A percentile compares a stretch with the other conserved stretches of the same genome.
Evolutionary conservation across 2,797 vertebrate genomes (phyloP).

Genomic region (Gallirallus australis): DNA sequence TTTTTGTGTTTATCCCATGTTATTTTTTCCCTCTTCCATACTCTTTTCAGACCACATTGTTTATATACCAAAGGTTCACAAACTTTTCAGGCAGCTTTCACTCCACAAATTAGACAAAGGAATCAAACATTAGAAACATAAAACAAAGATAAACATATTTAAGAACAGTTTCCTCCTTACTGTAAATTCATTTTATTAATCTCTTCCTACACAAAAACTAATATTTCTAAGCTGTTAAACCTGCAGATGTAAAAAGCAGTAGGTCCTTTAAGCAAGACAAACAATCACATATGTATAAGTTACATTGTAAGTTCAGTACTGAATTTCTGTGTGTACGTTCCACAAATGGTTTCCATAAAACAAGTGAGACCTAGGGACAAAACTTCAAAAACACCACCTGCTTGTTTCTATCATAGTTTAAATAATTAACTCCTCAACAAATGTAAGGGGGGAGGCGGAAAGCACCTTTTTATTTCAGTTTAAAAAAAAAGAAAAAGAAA

Average conservation of each 20-base stretch:
- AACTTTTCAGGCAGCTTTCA: background rate
- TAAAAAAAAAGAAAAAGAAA: background rate
- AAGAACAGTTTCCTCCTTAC: background rate
- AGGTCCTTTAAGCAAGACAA: background rate
- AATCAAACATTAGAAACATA: background rate
- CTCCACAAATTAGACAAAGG: background rate
- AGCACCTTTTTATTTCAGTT: background rate
- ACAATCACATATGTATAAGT: background rate
- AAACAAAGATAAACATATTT: background rate
- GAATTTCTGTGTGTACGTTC: background rate
- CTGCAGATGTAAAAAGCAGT: background rate
- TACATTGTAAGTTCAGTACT: background rate
- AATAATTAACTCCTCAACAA: conserved; percentile 10
- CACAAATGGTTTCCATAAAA: background rate
- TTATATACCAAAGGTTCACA: background rate
- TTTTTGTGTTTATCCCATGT: background rate
- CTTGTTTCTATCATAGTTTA: conserved; percentile 6
- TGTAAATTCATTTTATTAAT: background rate
- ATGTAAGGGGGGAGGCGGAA: rapidly evolving
- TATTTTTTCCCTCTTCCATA: background rate
- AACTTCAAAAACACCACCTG: conserved; percentile 36
- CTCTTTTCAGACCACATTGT: background rate
- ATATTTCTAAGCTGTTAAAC: background rate
- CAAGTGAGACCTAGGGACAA: background rate
- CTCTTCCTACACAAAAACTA: background rate